Evolutionary conservation across 2,797 vertebrate genomes (phyloP), one percentile per base, ranked within the genome.

Genomic region (Gadopsis marmoratus): DNA sequence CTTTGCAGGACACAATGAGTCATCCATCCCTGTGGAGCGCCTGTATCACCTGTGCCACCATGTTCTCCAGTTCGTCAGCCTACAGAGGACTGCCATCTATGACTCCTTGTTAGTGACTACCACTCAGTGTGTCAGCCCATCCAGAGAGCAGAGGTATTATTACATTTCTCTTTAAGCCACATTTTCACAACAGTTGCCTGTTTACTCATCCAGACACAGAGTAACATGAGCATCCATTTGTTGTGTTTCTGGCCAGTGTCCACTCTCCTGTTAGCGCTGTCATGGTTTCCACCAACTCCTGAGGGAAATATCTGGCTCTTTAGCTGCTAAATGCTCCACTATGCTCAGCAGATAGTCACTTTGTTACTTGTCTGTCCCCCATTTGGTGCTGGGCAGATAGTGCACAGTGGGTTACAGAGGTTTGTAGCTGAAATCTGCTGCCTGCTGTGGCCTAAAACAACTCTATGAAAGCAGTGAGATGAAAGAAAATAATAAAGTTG

Each of bases 61-160:
- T 9, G 92, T 99, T 1, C 95, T 99, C 2, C 96, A 95, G 92
- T 96, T 97, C 63, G 89, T 96, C 83, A 97, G 95, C 81, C 95
- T 99, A 7, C 89, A 96, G 71, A 95, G 94, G 66, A 87, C 92
- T 0, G 63, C 89, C 45, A 94, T 99, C 85, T 99, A 97, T 21
- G 80, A 96, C 48, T 94, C 95, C 0, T 50, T 99, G 81, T 85
- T 99, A 71, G 92, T 91, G 79, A 74, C 74, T 0, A 93, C 96
- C 55, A 92, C 95, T 3, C 93, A 95, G 63, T 90, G 94, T 66
- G 78, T 85, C 14, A 93, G 84, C 9, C 97, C 97, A 0, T 95
- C 94, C 83, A 65, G 71, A 12, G 94, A 97, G 75, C 97, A 98
- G 90, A 94, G 96, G 98, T 98, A 94, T 61, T 98, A 94, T 63